Percentiles rank a stretch among this genome's conserved stretches.
Evolutionary conservation across 2,797 vertebrate species (phyloP).

Genomic region (Thalassophryne amazonica): DNA sequence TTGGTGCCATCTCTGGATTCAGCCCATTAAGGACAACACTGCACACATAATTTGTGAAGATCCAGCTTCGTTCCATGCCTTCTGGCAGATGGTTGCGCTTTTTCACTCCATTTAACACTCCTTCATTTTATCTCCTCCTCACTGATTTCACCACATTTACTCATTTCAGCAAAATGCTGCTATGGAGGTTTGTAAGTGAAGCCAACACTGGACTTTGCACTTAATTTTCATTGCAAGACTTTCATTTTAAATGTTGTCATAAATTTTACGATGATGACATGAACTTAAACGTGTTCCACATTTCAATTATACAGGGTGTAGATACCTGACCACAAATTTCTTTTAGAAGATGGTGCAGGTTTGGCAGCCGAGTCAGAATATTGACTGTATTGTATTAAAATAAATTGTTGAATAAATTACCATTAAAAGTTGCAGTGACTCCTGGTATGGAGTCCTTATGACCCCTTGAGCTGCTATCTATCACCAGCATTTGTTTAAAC

Average conservation of each 20-base stretch:
- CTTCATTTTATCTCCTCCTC: constrained; percentile 32
- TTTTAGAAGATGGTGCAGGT: no score
- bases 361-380: no score
- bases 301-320: not conserved
- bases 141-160: constrained; percentile 20
- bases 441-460: no score
- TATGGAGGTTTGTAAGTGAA: constrained; percentile 2
- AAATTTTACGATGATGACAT: not conserved
- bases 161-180: constrained; percentile 23
- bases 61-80: constrained; percentile 13
- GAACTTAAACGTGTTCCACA: not conserved
- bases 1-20: constrained; percentile 73
- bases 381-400: no score
- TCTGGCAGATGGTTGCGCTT: constrained; percentile 67
- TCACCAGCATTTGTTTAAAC: no score
- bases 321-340: no score
- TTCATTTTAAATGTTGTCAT: not conserved
- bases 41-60: constrained; percentile 65
- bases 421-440: no score
- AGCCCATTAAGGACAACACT: constrained; percentile 77
- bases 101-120: constrained; percentile 71
- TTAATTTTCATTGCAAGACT: not conserved
- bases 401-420: no score
- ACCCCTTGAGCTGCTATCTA: no score
- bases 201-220: not conserved